Base-by-base conservation (phyloP, 2,888 invertebrate genomes). In the Drosophila acutilabella region DNA sequence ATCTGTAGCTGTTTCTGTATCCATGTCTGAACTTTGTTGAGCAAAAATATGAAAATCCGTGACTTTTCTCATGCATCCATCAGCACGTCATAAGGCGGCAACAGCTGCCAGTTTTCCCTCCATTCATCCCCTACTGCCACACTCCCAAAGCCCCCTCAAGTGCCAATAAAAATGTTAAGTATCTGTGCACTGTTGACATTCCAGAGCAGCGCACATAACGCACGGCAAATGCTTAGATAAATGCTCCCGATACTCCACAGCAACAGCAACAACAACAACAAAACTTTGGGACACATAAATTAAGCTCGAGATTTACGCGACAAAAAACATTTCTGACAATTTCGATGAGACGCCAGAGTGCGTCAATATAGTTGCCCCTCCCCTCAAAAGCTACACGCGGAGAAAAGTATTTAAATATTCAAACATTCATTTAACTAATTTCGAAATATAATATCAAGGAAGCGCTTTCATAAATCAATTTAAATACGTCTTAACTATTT, bases 131-230 rank as follows among this genome's bases (percentile, higher is more conserved):
- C 52, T 10, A 20, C 33, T 18, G 0, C n/a, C 30, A 0, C 53
- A 4, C 56, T 77, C 2, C 7, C 33, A 6, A 33, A 7, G 13
- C 44, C n/a, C 26, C 77, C 50, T 78, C 81, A 88, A 91, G 90
- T 90, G 90, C 88, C 90, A 91, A 91, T 91, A 90, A 91, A 91
- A 90, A 90, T 91, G 90, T 90, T 91, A 91, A 91, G 91, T 89
- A 90, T 87, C 88, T 90, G 78, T 75, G 80, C 81, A 81, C 73
- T 83, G 80, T 85, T 78, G 87, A 81, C 85, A 89, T 86, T 77
- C 72, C 76, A 61, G 60, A 59, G 64, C 18, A 53, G 44, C 44
- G 56, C 64, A 51, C 68, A 72, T 53, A 53, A 58, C 72, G 68
- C 67, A 74, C 72, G 65, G 71, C 51, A 73, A 78, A 66, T 54